A percentile compares a stretch with the other conserved stretches of the same genome.
phyloP scores from a whole-genome alignment of 2,797 vertebrate species.

The Dromococcyx pavoninus region DNA sequence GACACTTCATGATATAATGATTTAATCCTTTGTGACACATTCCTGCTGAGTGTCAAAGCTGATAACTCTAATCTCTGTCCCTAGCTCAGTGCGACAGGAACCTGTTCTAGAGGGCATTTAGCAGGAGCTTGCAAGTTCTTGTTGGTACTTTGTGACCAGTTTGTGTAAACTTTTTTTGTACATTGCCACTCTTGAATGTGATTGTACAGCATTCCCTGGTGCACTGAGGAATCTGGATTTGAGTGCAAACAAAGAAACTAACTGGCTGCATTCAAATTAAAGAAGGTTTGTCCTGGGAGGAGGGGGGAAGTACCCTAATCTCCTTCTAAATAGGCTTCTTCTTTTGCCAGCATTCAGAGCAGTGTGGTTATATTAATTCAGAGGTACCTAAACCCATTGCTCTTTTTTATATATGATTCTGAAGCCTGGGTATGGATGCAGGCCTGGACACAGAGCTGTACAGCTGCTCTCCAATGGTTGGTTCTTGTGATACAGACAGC shows the following conservation, averaged over 20 bases:
- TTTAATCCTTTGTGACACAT: slow-evolving; percentile 61
- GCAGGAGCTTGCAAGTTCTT: background rate
- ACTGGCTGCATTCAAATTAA: slow-evolving; percentile 27
- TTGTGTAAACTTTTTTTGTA: background rate
- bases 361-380: background rate
- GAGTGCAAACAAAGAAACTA: slow-evolving; percentile 5
- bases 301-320: slow-evolving; percentile 6
- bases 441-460: background rate
- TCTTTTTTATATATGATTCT: background rate
- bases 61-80: slow-evolving; percentile 57
- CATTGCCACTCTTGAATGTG: background rate
- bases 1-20: slow-evolving; percentile 44
- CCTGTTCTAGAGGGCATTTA: slow-evolving; percentile 14
- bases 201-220: background rate
- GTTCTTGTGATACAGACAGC: background rate
- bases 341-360: slow-evolving; percentile 23
- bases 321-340: slow-evolving; percentile 41
- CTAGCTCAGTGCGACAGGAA: background rate
- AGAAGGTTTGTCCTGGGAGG: background rate
- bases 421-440: background rate
- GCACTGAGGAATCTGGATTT: background rate
- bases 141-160: background rate
- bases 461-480: background rate
- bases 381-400: background rate
- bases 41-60: slow-evolving; percentile 60